Percentiles rank a stretch among this genome's conserved stretches.
Evolutionary conservation across 2,888 invertebrate species (phyloP).

Genomic region (Drosophila subquinaria): DNA sequence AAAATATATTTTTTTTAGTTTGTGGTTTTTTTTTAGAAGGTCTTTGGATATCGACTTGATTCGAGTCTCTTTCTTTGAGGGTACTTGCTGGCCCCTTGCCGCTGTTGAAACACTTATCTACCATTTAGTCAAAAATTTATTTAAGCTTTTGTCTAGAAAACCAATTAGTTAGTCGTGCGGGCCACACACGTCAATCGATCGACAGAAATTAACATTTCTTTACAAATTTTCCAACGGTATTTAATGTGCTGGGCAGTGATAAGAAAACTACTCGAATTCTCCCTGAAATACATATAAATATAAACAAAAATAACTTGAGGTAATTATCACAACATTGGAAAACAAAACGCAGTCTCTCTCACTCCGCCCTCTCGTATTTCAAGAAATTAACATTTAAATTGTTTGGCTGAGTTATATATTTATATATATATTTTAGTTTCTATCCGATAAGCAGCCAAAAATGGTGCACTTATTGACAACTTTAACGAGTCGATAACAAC

Average conservation of each 20-base stretch:
- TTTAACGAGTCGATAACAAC: slow-evolving; percentile 66
- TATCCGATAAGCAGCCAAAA: slow-evolving; percentile 71
- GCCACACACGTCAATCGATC: slow-evolving; percentile 59
- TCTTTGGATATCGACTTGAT: slow-evolving; percentile 1
- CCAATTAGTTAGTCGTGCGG: slow-evolving; percentile 72
- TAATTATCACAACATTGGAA: slow-evolving; percentile 76
- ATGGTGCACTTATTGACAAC: slow-evolving; percentile 83
- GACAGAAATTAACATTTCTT: slow-evolving; percentile 67
- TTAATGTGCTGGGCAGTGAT: slow-evolving; percentile 67
- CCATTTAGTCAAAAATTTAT: slow-evolving; percentile 77
- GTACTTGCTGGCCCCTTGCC: slow-evolving; percentile 12
- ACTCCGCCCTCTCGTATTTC: slow-evolving; percentile 6
- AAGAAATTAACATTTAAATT: slow-evolving; percentile 77
- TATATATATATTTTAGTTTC: slow-evolving; percentile 36
- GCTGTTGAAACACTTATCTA: slow-evolving; percentile 41
- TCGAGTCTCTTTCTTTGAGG: background rate
- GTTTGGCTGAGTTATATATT: slow-evolving; percentile 48
- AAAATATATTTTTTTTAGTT: background rate
- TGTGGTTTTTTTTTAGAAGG: background rate
- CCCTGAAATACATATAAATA: slow-evolving; percentile 12
- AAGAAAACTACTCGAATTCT: slow-evolving; percentile 52
- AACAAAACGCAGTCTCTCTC: slow-evolving; percentile 63
- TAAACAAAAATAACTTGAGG: slow-evolving; percentile 56
- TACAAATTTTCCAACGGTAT: slow-evolving; percentile 77
- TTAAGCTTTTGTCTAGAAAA: slow-evolving; percentile 51